Evolutionary conservation across 2,113 vertebrate genomes (phyloP), one percentile per base, ranked within the genome.

Genomic region (Crotalus viridis): DNA sequence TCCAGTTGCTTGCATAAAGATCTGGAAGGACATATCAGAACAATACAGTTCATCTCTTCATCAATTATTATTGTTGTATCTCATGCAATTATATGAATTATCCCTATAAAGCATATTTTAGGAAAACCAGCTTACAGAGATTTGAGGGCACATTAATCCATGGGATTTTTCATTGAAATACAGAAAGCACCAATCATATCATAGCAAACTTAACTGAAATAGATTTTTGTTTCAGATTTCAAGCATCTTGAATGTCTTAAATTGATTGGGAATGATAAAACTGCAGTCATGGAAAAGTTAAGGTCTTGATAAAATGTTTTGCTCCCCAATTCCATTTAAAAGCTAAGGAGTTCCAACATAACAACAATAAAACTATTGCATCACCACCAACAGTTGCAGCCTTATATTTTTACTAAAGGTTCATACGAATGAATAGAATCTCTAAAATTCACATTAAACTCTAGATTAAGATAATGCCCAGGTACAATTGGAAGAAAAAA

Each of bases 131-230:
- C 95, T 96, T 95, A 95, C 90, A 0, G 56, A 52, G 94, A 93
- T 96, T 96, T 95, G 89, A 93, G 96, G 90, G 89, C 91, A 94
- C 94, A 52, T 90, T 96, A 94, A 97, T 96, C 96, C n/a, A 4
- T 91, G 55, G 91, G 95, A 56, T 61, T 97, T 91, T 93, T 91
- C 0, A 0, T 91, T 96, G 95, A 91, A 94, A 92, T 86, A 81
- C 46, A 39, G 43, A 87, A 89, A 54, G 74, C n/a, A 33, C 87
- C 15, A 54, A 51, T 92, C 94, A 92, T 1, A 86, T 28, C 93
- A 61, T 0, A 4, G 51, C 43, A 94, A 92, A 55, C 22, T 51
- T 74, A 94, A 43, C 88, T 21, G 0, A 86, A 94, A 89, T 87
- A 86, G 69, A 51, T 91, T 93, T 91, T 93, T 93, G 92, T 10